phyloP scores from a whole-genome alignment of 2,113 vertebrate species.

The Muntiacus muntjak region DNA sequence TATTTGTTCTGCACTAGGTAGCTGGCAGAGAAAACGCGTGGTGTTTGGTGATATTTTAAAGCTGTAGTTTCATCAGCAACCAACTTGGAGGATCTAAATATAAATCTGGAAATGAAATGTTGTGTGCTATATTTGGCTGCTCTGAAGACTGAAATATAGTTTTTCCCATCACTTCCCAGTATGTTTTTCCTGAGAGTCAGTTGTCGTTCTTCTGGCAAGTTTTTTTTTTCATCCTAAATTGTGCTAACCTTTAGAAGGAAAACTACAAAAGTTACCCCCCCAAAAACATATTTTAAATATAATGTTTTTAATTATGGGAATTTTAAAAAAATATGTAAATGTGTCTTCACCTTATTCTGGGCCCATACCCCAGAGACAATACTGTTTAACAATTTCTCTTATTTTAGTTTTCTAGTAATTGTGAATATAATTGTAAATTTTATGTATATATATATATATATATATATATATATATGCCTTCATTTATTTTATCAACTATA shows the following conservation, averaged over 20 bases:
- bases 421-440: neutral
- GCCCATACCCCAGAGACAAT: neutral
- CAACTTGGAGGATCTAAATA: constrained; percentile 63
- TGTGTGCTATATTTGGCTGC: constrained; percentile 9
- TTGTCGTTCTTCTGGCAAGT: neutral
- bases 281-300: constrained; percentile 11
- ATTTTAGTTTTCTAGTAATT: neutral
- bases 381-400: neutral
- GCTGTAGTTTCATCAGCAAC: constrained; percentile 51
- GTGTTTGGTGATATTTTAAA: constrained; percentile 61
- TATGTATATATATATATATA: neutral
- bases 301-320: neutral
- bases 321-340: neutral
- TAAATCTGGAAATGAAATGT: constrained; percentile 40
- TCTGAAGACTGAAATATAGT: neutral
- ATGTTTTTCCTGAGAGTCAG: neutral
- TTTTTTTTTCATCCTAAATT: neutral
- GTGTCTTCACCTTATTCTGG: neutral
- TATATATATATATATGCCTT: neutral
- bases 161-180: neutral
- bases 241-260: neutral
- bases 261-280: neutral
- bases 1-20: constrained; percentile 36
- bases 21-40: constrained; percentile 46
- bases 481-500: neutral